Percentiles rank a stretch among this genome's conserved stretches.
Conservation (phyloP, 30 jellyfish, hydroid and myxozoan genomes). For the Turritopsis dohrnii region DNA sequence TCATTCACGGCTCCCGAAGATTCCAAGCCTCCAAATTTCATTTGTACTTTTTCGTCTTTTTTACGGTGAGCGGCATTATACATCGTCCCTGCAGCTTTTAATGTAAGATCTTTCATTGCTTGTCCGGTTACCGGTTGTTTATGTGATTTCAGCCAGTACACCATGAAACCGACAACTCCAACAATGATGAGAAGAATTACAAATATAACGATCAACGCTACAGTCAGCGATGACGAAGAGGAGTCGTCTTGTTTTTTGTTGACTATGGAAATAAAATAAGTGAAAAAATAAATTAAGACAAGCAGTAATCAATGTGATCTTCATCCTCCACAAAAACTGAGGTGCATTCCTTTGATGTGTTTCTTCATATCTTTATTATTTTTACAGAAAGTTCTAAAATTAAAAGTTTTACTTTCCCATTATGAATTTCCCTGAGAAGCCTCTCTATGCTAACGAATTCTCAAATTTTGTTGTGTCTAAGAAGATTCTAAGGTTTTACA, state of each 20-base stretch:
- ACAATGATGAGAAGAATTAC: neutral
- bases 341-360: too few relatives aligned
- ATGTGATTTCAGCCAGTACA: neutral
- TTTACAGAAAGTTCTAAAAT: too few relatives aligned
- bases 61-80: slow-evolving; percentile 12
- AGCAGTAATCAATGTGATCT: too few relatives aligned
- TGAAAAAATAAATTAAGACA: neutral
- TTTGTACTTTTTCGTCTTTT: slow-evolving; percentile 8
- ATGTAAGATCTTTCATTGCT: neutral
- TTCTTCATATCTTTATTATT: too few relatives aligned
- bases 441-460: too few relatives aligned
- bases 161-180: neutral
- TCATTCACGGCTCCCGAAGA: neutral
- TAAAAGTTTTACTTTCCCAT: too few relatives aligned
- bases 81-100: slow-evolving; percentile 4
- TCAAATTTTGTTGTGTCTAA: too few relatives aligned
- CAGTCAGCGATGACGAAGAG: neutral
- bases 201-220: neutral
- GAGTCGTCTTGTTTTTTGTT: neutral
- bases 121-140: neutral
- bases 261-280: neutral
- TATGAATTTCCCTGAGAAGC: too few relatives aligned
- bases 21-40: slow-evolving; percentile 5
- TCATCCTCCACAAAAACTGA: too few relatives aligned
- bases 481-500: too few relatives aligned